Evolutionary conservation across 1,140 invertebrate genomes (phyloP).

Genomic region (Polypedilum pembai): DNA sequence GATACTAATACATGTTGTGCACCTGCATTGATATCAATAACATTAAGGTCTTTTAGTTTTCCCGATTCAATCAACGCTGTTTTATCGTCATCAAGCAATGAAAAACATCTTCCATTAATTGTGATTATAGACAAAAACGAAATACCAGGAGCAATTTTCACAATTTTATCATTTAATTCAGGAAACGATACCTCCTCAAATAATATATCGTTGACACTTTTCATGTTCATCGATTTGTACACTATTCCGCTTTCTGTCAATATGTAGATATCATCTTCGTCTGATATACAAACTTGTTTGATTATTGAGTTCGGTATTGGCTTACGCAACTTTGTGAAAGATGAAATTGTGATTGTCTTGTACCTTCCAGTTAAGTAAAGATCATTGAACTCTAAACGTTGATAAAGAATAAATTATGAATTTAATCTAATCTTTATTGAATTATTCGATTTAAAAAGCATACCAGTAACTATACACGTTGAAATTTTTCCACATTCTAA

Average conservation of each 20-base stretch:
- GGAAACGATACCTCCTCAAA: slow-evolving; percentile 43
- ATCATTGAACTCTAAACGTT: slow-evolving; percentile 37
- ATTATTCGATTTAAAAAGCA: slow-evolving; percentile 31
- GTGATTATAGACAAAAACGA: slow-evolving; percentile 43
- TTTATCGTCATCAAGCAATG: slow-evolving; percentile 35
- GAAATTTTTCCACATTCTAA: slow-evolving; percentile 22
- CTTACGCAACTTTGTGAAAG: slow-evolving; percentile 41
- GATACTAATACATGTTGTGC: slow-evolving; percentile 40
- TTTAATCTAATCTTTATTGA: too few relatives aligned
- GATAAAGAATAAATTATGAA: slow-evolving; percentile 31
- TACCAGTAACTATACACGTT: slow-evolving; percentile 34
- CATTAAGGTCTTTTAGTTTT: slow-evolving; percentile 40
- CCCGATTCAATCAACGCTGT: slow-evolving; percentile 44
- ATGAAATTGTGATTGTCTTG: slow-evolving; percentile 40
- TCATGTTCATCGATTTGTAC: slow-evolving; percentile 40
- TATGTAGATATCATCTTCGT: slow-evolving; percentile 42
- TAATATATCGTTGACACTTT: slow-evolving; percentile 39
- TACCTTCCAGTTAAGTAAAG: slow-evolving; percentile 39
- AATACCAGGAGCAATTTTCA: slow-evolving; percentile 40
- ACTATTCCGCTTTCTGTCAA: slow-evolving; percentile 42
- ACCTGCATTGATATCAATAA: slow-evolving; percentile 41
- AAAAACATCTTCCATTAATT: slow-evolving; percentile 36
- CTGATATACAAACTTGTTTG: slow-evolving; percentile 42
- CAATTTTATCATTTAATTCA: slow-evolving; percentile 42
- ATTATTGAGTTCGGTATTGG: slow-evolving; percentile 40